Conservation (phyloP, 2,113 vertebrate species). For the Daubentonia madagascariensis region DNA sequence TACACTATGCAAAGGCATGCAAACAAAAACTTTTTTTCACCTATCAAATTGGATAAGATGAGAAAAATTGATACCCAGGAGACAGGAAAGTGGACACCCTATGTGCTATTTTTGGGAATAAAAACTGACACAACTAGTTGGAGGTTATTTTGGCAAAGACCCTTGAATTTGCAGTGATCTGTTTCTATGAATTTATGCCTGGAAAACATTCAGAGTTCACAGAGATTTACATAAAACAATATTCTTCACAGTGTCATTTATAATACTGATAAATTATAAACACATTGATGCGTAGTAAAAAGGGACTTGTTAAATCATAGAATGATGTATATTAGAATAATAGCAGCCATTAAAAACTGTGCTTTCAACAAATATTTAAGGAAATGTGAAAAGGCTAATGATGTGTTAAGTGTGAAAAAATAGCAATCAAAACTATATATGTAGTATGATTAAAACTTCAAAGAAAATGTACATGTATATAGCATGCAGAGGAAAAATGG, state of each 20-base stretch:
- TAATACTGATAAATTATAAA: not conserved
- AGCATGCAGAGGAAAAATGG: not conserved
- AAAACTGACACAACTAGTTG: not conserved
- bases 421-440: not conserved
- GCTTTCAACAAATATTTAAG: constrained; percentile 40
- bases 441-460: not conserved
- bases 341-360: constrained; percentile 24
- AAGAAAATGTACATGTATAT: not conserved
- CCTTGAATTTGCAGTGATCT: not conserved
- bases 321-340: not conserved
- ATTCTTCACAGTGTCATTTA: not conserved
- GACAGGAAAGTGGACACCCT: not conserved
- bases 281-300: not conserved
- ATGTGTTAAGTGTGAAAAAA: constrained; percentile 5
- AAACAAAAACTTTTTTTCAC: not conserved
- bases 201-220: not conserved
- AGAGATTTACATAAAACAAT: not conserved
- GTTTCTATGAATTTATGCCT: not conserved
- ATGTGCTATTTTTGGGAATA: not conserved
- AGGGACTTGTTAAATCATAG: not conserved
- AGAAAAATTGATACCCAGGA: not conserved
- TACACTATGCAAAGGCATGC: not conserved
- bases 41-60: not conserved
- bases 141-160: constrained; percentile 1
- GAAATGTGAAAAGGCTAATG: not conserved